Evolutionary conservation across 2,888 invertebrate genomes (phyloP), one percentile per base, ranked within the genome.

Genomic region (Drosophila atripex): DNA sequence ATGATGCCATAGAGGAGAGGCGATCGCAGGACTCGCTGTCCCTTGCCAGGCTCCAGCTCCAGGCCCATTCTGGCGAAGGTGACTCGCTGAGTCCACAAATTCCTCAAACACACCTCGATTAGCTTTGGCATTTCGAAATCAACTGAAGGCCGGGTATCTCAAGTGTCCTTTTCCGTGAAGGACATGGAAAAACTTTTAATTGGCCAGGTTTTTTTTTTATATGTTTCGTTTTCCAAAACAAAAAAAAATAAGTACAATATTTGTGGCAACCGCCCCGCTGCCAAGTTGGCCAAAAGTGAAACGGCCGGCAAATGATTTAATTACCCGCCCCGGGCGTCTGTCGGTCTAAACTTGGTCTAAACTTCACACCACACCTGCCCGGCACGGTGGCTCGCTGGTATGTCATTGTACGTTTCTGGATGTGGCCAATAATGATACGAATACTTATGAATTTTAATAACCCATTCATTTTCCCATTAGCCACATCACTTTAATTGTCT

Each of bases 291-390:
- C 58, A 46, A 39, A 61, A 28, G 47, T 75, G 28, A 71, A 77
- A 63, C 60, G 47, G 57, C 50, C 57, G 45, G 59, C 39, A 58
- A 78, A 82, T 75, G 63, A 74, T 73, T 82, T 78, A 85, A 85
- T 80, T 80, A 85, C 50, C 61, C 61, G 66, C 76, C 65, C 51
- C 55, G 28, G 65, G 63, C 59, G 61, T 46, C 47, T 56, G 47
- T 55, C 21, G 45, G 61, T 64, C 72, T 60, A 56, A 75, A 68
- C 70, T 63, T 63, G 43, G 21, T 6, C 21, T 35, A 35, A 35
- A 35, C 35, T n/a, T 23, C 35, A 50, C 39, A 70, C 63, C 69
- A 47, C 47, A 30, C 39, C n/a, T 23, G 16, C n/a, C 49, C 12
- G 4, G 16, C 28, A 9, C 61, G 51, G 51, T 12, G 5, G 32